Conservation (phyloP, 2,888 invertebrate genomes). For the Bellardia pandia region DNA sequence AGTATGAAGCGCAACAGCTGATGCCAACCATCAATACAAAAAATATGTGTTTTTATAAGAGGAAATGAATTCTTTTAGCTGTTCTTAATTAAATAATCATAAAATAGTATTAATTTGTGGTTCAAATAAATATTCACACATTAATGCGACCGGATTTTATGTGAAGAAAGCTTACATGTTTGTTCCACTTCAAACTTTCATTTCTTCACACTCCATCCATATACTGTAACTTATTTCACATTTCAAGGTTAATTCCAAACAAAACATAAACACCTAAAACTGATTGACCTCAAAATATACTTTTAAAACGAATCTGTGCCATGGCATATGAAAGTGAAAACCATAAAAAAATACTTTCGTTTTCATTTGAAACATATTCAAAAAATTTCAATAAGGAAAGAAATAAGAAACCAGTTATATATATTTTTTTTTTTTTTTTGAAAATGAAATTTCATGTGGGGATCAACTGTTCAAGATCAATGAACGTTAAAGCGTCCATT, state of each 20-base stretch:
- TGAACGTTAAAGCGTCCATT: constrained; percentile 4
- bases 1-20: too few species aligned
- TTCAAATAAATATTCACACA: too few species aligned
- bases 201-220: neutral
- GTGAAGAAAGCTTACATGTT: too few species aligned
- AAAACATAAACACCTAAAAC: constrained; percentile 6
- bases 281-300: constrained; percentile 7
- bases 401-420: constrained; percentile 37
- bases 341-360: constrained; percentile 17
- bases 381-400: neutral
- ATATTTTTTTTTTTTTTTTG: neutral
- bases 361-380: constrained; percentile 3
- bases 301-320: neutral
- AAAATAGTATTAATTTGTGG: too few species aligned
- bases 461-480: constrained; percentile 16
- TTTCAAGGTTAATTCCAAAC: constrained; percentile 19
- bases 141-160: too few species aligned
- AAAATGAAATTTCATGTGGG: constrained; percentile 11
- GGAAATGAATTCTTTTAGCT: too few species aligned
- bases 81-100: too few species aligned
- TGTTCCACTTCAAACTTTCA: neutral
- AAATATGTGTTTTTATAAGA: too few species aligned
- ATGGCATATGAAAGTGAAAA: constrained; percentile 17
- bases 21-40: too few species aligned
- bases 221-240: neutral